Base-by-base conservation (phyloP, 1,140 invertebrate species). In the Pseudomyrmex dendroicus region DNA sequence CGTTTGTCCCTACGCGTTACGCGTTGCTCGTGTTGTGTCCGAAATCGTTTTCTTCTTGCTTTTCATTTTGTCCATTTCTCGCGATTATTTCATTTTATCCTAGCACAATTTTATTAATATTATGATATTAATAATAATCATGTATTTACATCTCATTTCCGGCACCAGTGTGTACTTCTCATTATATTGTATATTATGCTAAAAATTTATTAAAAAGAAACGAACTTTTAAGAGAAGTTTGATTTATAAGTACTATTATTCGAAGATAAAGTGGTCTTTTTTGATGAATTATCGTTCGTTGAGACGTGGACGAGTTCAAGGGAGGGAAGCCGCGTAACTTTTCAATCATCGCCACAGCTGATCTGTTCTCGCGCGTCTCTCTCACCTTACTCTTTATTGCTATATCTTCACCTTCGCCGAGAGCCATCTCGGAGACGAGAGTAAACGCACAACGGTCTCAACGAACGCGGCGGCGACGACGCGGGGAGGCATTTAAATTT, bases 401-500 rank as follows among this genome's bases (percentile, higher is more conserved):
- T 63, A 84, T 87, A 59, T 57, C 17, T 59, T 73, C 52, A 76
- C 73, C 63, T 57, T 35, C 61, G 62, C 77, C 5, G 7, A 35
- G 10, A 46, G 72, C 46, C 64, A 50, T 50, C 48, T 59, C 50
- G 59, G 35, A 44, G 63, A n/a, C 61, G 62, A 20, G 20, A 70
- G 62, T 50, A 82, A 88, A 73, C 83, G 73, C 63, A 73, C 70
- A 50, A 15, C 76, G 74, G 48, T 46, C 48, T 57, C 56, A 62
- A 73, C 25, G 73, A 10, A 22, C 59, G 54, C 50, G 82, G 54
- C 25, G 15, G 46, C 8, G 72, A 17, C 17, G 25, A 54, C 56
- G 57, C 12, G 76, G 44, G 54, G 68, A 59, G 72, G 57, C 87
- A 89, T 89, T 89, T 89, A 89, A 89, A 89, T 89, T 89, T 89